phyloP scores from a whole-genome alignment of 2,797 vertebrate species.

The Chiropotes sagulatus region DNA sequence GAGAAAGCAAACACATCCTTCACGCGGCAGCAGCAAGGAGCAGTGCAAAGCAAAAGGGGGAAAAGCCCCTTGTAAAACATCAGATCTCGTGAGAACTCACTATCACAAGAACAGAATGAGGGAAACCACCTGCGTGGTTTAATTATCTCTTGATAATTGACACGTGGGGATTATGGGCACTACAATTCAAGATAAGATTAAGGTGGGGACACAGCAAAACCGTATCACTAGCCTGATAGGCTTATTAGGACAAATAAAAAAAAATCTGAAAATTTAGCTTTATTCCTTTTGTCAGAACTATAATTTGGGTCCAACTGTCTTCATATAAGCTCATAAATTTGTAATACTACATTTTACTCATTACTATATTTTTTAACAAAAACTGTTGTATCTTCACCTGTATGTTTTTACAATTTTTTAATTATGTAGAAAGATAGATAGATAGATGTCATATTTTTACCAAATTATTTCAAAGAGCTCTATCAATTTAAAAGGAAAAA shows the following conservation, averaged over 20 bases:
- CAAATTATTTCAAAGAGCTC: not conserved
- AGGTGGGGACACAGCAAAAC: not conserved
- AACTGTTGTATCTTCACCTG: not conserved
- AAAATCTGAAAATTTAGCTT: not conserved
- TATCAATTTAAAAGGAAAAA: not conserved
- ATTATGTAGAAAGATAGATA: not conserved
- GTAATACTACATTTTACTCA: not conserved
- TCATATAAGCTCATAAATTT: not conserved
- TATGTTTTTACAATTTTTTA: not conserved
- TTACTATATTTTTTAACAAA: not conserved
- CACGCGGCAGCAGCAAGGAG: fast-evolving
- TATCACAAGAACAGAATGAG: not conserved
- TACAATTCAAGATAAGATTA: not conserved
- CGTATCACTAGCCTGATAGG: not conserved
- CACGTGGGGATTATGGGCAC: not conserved
- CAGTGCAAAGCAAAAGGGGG: not conserved
- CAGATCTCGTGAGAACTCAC: not conserved
- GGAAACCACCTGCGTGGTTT: not conserved
- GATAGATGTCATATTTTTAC: not conserved
- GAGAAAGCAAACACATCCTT: not conserved
- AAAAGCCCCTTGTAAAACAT: not conserved
- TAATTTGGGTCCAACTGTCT: not conserved
- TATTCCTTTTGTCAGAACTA: not conserved
- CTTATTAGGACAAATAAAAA: not conserved
- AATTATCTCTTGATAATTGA: not conserved